These are phyloP conservation scores for Gasterosteus aculeatus DNA, from an alignment of 2,113 vertebrate species.

Conservation along the genomic window DNA sequence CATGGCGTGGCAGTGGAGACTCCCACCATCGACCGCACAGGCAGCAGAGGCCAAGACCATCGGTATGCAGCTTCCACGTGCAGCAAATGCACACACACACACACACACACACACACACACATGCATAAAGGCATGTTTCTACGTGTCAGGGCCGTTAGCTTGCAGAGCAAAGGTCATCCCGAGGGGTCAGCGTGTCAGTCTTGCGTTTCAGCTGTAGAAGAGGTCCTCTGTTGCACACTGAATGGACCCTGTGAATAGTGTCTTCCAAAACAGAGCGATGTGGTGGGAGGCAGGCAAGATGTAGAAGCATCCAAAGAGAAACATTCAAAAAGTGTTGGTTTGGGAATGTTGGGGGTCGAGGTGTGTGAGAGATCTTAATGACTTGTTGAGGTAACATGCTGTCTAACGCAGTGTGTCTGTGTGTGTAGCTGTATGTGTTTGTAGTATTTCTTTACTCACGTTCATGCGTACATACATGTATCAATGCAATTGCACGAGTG, in stretches of 20 bases:
- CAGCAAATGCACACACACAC: conserved; percentile 13
- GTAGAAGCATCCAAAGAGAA: conserved; percentile 43
- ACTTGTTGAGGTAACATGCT: conserved; percentile 30
- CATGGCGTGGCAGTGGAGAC: not conserved
- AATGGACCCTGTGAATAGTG: conserved; percentile 56
- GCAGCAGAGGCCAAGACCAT: conserved; percentile 23
- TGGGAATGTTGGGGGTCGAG: conserved; percentile 4
- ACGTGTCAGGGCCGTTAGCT: conserved; percentile 58
- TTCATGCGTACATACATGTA: conserved; percentile 2
- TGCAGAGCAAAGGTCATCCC: conserved; percentile 59
- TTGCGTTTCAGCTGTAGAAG: conserved; percentile 70
- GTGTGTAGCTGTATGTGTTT: not conserved
- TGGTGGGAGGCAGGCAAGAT: conserved; percentile 30
- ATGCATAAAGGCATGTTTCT: conserved; percentile 49
- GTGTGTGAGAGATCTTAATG: conserved; percentile 55
- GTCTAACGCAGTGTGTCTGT: not conserved
- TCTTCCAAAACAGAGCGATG: conserved; percentile 15
- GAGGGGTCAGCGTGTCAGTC: conserved; percentile 60
- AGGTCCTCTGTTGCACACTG: conserved; percentile 62
- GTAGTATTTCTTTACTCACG: not conserved
- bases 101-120: not conserved
- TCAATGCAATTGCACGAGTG: conserved; percentile 6
- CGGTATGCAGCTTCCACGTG: conserved; percentile 4
- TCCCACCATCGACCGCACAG: not conserved
- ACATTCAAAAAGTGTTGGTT: conserved; percentile 15